These are phyloP conservation scores for Phyllotreta striolata DNA, from an alignment of 2,888 invertebrate species.

Conservation along the genomic window DNA sequence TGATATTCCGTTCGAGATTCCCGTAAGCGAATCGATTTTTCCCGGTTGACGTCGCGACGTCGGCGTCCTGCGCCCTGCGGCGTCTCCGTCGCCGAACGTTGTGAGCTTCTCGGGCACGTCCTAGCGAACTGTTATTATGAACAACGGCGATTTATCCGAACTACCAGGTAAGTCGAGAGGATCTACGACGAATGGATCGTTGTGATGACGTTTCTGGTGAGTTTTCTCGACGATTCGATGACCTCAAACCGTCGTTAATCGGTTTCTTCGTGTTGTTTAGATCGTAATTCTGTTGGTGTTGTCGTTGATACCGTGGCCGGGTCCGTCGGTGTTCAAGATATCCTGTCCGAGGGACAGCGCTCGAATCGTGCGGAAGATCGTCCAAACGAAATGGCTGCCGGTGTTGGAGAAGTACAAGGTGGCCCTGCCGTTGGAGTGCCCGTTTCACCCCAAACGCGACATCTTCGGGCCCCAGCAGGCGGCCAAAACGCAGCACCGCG, in stretches of 20 bases:
- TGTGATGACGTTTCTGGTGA: background rate
- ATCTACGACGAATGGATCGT: background rate
- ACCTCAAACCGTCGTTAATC: too few species aligned
- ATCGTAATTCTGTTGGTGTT: slow-evolving; percentile 82
- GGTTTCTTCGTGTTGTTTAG: too few species aligned
- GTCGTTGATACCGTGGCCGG: slow-evolving; percentile 88
- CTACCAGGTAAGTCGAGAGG: slow-evolving; percentile 73
- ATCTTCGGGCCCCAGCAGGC: slow-evolving; percentile 87
- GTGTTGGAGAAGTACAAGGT: slow-evolving; percentile 89
- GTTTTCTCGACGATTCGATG: background rate
- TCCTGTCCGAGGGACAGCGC: slow-evolving; percentile 90
- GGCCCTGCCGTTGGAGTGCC: slow-evolving; percentile 82
- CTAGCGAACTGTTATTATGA: slow-evolving; percentile 74
- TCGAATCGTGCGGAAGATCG: slow-evolving; percentile 84
- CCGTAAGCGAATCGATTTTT: slow-evolving; percentile 5
- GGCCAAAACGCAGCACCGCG: slow-evolving; percentile 83
- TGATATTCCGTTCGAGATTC: too few species aligned
- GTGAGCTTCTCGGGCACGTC: slow-evolving; percentile 36
- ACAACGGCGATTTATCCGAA: slow-evolving; percentile 89
- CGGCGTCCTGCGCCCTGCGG: slow-evolving; percentile 30
- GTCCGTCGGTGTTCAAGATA: slow-evolving; percentile 85
- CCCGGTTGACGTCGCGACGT: slow-evolving; percentile 21
- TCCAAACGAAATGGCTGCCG: slow-evolving; percentile 91
- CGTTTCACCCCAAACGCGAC: slow-evolving; percentile 87
- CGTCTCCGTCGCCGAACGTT: slow-evolving; percentile 7